Evolutionary conservation across 2,888 invertebrate species (phyloP), one percentile per base, ranked within the genome.

Genomic region (Rhingia rostrata): DNA sequence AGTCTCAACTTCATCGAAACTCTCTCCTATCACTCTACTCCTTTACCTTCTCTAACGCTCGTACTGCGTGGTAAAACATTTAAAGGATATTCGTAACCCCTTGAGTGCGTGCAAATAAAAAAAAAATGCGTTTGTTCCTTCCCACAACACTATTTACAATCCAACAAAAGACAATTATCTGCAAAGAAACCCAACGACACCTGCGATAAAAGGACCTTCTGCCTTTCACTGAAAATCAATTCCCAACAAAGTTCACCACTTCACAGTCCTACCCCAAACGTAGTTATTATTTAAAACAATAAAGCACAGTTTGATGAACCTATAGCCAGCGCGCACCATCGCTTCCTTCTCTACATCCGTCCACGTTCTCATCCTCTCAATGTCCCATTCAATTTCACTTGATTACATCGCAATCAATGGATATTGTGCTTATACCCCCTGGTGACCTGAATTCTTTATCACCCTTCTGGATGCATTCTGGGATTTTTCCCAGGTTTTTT

Each of bases 331-430:
- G 4, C 33, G 9, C n/a, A 14, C 14, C 41, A 9, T 7, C 6
- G 7, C 22, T 30, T 60, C 60, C 5, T 43, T 43, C 41, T 6
- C n/a, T 35, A n/a, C 10, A 10, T 14, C 9, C 7, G 32, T 33
- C 12, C 43, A 37, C 30, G 32, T 47, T 35, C 54, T 63, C 49
- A 4, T 60, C 51, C 51, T 32, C 61, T 54, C 61, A 60, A 53
- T 39, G 60, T 14, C 41, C 69, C 73, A 79, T 83, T 79, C 69
- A 77, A 77, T 77, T 77, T 77, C 73, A 84, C 67, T 84, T 79
- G 79, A 79, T 79, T 79, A 84, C 79, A 84, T 84, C 64, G 83
- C 79, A 84, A 84, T 84, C 83, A 79, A 84, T 84, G 83, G 83
- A 64, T 74, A 84, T 84, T 84, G 79, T 79, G 47, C 82, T 66